Conservation (phyloP, 2,888 invertebrate species). For the Apamea epomidion region DNA sequence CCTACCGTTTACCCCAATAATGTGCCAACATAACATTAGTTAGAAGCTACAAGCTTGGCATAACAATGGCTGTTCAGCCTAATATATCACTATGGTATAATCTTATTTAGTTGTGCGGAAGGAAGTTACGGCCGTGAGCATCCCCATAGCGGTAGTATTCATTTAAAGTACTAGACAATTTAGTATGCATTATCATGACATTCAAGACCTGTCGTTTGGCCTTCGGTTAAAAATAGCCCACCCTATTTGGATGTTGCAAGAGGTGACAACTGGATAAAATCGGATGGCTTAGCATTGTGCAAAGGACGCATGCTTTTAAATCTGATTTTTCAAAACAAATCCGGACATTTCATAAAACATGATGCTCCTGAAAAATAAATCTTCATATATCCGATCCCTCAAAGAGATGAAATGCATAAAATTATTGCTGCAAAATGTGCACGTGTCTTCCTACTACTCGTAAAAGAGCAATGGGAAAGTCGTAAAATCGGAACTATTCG, state of each 20-base stretch:
- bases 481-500: too few species aligned
- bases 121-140: slow-evolving; percentile 52
- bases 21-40: slow-evolving; percentile 38
- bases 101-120: slow-evolving; percentile 57
- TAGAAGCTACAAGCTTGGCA: slow-evolving; percentile 39
- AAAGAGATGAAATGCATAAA: slow-evolving; percentile 7
- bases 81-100: slow-evolving; percentile 48
- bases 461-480: not conserved
- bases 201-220: slow-evolving; percentile 16
- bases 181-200: slow-evolving; percentile 30
- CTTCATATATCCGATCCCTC: not conserved
- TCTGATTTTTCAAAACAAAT: not conserved
- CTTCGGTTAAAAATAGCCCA: slow-evolving; percentile 39
- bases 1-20: slow-evolving; percentile 38
- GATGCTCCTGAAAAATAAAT: not conserved
- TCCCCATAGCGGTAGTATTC: slow-evolving; percentile 38
- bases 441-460: not conserved
- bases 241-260: slow-evolving; percentile 10
- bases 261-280: slow-evolving; percentile 11
- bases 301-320: not conserved
- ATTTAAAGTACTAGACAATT: slow-evolving; percentile 38
- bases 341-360: not conserved
- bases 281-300: not conserved
- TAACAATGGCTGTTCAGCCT: slow-evolving; percentile 46
- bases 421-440: not conserved